Evolutionary conservation across 2,888 invertebrate species (phyloP), one percentile per base, ranked within the genome.

Genomic region (Brachyptera risi): DNA sequence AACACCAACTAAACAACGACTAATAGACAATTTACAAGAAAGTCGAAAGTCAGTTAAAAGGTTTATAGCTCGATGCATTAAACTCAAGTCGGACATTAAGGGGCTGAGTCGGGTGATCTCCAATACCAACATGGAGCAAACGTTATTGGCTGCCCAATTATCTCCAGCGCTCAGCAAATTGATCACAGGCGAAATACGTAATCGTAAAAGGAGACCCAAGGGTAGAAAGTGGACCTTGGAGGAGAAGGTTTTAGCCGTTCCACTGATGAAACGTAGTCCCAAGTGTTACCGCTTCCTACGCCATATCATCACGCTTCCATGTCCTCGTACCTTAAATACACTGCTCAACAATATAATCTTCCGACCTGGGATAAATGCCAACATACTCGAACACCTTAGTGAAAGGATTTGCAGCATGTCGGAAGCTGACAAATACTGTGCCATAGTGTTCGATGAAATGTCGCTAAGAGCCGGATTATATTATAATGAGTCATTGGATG

Each of bases 391-490:
- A 13, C 44, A 38, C 35, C 49, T 61, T 19, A n/a, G 21, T 17
- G 27, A 21, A n/a, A n/a, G 44, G 1, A 23, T 57, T 4, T 35
- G 35, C 15, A 42, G 35, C 2, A 61, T 61, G 61, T 24, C 26
- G 11, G 44, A 56, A n/a, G 19, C 47, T 17, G 60, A 57, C 31
- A 27, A 19, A 15, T 50, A 24, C 4, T 61, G 61, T 40, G 27
- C 40, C 1, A 1, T 61, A 1, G 15, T 57, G 9, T 56, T 61
- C 37, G 61, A 61, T 57, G 57, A 61, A 35, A 58, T 51, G 50
- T 21, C 50, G 2, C 23, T 61, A 4, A 38, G 26, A 27, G 19
- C 49, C 4, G 27, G 38, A 7, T 24, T 59, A 3, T 24, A 35
- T 19, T 59, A 59, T n/a, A n/a, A n/a, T n/a, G n/a, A n/a, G n/a